Conservation (phyloP, 2,113 vertebrate species). For the Hyaena hyaena region DNA sequence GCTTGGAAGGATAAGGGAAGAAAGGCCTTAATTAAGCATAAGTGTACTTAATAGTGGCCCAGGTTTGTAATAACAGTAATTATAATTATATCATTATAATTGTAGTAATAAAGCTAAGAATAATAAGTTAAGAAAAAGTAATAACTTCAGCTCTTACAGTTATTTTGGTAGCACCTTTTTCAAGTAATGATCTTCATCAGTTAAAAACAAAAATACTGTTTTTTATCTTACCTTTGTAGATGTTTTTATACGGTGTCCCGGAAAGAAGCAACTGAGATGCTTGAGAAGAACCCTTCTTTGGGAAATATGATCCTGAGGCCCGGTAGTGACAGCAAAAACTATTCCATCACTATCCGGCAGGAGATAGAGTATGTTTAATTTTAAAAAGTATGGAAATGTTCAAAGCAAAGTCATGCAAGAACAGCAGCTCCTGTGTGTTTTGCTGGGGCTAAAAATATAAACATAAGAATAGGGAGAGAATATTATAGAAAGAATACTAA, state of each 20-base stretch:
- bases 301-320: constrained; percentile 86
- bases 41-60: neutral
- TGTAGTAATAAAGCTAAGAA: neutral
- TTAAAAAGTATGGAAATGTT: neutral
- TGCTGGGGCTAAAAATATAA: neutral
- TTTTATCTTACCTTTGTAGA: constrained; percentile 66
- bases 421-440: neutral
- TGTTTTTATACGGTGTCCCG: constrained; percentile 85
- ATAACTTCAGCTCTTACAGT: neutral
- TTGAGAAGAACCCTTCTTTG: constrained; percentile 78
- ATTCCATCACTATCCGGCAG: constrained; percentile 78
- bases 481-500: neutral
- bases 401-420: neutral
- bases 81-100: neutral
- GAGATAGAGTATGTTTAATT: constrained; percentile 75
- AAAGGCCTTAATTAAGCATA: neutral
- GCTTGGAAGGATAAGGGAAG: neutral
- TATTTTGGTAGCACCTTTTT: constrained; percentile 39
- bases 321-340: constrained; percentile 81
- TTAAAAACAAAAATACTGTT: neutral
- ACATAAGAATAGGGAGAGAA: neutral
- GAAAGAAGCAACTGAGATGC: constrained; percentile 81
- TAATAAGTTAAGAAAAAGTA: constrained; percentile 32
- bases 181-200: neutral
- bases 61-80: neutral